Percentiles rank a stretch among this genome's conserved stretches.
Conservation (phyloP, 2,797 vertebrate species). For the Acanthiza pusilla region DNA sequence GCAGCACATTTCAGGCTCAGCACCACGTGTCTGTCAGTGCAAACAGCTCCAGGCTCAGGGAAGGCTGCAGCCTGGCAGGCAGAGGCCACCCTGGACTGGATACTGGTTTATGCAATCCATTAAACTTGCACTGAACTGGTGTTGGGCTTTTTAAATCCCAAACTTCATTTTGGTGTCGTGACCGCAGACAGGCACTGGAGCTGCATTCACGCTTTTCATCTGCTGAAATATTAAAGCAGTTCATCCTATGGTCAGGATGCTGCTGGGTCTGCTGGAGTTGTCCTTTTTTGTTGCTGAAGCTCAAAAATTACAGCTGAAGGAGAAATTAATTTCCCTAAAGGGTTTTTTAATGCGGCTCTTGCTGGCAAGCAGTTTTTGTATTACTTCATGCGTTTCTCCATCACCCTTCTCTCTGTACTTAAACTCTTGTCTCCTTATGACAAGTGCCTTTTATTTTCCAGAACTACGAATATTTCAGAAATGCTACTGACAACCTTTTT, state of each 20-base stretch:
- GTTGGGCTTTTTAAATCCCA: constrained; percentile 13
- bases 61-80: neutral
- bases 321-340: constrained; percentile 41
- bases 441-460: neutral
- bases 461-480: neutral
- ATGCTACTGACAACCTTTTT: neutral
- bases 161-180: constrained; percentile 19
- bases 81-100: neutral
- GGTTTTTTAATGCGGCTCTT: neutral
- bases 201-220: neutral
- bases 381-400: neutral
- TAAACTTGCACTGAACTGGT: constrained; percentile 41
- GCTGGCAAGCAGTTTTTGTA: neutral
- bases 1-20: neutral
- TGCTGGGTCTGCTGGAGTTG: neutral
- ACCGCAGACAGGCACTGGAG: neutral
- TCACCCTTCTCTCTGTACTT: rapidly evolving
- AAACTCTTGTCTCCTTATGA: neutral
- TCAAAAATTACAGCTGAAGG: constrained; percentile 40
- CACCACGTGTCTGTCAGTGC: neutral
- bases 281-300: neutral
- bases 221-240: constrained; percentile 45
- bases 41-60: neutral
- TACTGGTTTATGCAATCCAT: neutral
- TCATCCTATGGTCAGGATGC: constrained; percentile 21